Evolutionary conservation across 2,797 vertebrate species (phyloP), one percentile per base, ranked within the genome.

Genomic region (Typhlichthys eigenmanni): DNA sequence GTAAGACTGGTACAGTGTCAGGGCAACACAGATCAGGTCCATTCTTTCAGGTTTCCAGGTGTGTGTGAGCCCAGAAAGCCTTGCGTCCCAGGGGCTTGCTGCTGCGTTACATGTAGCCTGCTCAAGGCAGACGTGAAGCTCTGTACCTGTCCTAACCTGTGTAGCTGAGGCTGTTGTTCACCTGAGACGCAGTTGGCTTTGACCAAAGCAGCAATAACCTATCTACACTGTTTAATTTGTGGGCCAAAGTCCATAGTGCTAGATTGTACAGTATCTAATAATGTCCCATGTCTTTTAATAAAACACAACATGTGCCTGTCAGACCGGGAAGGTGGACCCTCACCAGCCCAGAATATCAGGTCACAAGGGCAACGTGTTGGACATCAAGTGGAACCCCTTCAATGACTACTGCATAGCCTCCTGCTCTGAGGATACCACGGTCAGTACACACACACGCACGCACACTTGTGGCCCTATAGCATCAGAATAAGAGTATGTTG

Each of bases 311-410:
- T 32, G 13, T 50, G 1, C 68, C 46, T 75, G 61, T 62, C 86
- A 98, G 96, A 96, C 95, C 0, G 96, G 97, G 69, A 97, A 97
- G 75, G 92, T 98, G 8, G 95, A 97, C 66, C 95, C 96, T 6
- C 94, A 94, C 84, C 93, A 96, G 64, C 95, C 96, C 17, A 93
- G 86, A 64, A 84, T 98, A 48, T 95, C 94, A 0, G 96, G 96
- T 13, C 97, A 98, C 90, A 93, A 81, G 89, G 95, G 95, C 47
- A 95, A 92, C 0, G 93, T 98, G 66, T 75, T 98, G 71, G 97
- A 98, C 62, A 85, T 98, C 88, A 98, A 98, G 71, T 98, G 97
- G 97, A 98, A 95, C 74, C 97, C 97, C 0, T 98, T 98, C 72
- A 85, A 96, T 62, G 96, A 98, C 81, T 95, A 91, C 62, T 92